These are phyloP conservation scores for Crocuta crocuta DNA, from an alignment of 2,113 vertebrate species.

Conservation along the genomic window DNA sequence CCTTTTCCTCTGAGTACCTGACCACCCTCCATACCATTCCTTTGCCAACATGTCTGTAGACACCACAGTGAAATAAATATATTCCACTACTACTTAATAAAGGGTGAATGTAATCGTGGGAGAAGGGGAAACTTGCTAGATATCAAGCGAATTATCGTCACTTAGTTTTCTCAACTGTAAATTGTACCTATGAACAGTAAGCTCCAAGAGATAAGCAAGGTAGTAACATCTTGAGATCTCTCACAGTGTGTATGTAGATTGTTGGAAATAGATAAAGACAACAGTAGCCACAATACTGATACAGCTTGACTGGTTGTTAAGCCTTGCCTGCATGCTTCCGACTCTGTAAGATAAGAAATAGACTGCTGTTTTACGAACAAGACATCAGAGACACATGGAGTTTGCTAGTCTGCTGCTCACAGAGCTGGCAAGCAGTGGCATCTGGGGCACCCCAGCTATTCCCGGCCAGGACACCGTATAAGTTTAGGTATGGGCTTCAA, in stretches of 20 bases:
- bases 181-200: not conserved
- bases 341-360: too few relatives aligned
- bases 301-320: rapidly evolving
- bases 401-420: not conserved
- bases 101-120: not conserved
- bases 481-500: not conserved
- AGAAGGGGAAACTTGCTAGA: not conserved
- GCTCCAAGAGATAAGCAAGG: not conserved
- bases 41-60: not conserved
- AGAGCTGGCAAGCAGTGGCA: too few relatives aligned
- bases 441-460: not conserved
- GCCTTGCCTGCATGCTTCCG: not conserved
- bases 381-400: not conserved
- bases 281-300: not conserved
- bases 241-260: not conserved
- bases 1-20: not conserved
- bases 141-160: not conserved
- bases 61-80: not conserved
- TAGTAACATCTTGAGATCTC: not conserved
- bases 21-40: not conserved
- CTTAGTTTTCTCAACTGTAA: not conserved
- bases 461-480: not conserved
- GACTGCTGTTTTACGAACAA: not conserved
- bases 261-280: not conserved
- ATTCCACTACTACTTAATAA: not conserved